Evolutionary conservation across 2,113 vertebrate genomes (phyloP).

Genomic region (Synchiropus splendidus): DNA sequence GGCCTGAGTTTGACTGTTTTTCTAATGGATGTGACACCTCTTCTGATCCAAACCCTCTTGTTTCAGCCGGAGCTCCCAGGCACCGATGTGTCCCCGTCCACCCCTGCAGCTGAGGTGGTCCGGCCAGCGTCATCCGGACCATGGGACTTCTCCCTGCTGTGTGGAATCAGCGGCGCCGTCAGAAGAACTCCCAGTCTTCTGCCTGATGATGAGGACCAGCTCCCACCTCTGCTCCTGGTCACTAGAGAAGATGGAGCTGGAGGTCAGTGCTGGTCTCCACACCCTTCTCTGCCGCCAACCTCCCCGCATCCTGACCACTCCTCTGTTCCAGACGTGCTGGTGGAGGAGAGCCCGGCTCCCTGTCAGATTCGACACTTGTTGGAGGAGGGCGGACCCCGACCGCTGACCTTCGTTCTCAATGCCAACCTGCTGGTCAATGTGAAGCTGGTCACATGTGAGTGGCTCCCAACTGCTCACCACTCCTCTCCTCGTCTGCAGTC

Average conservation of each 20-base stretch:
- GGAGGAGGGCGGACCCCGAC: slow-evolving; percentile 68
- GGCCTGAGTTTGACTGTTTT: too few relatives aligned
- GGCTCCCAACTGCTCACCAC: too few relatives aligned
- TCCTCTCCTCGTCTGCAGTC: too few relatives aligned
- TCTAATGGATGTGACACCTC: too few relatives aligned
- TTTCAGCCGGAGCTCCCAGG: slow-evolving; percentile 8
- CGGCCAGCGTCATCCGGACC: slow-evolving; percentile 41
- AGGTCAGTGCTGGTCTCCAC: slow-evolving; percentile 58
- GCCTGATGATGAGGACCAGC: slow-evolving; percentile 67
- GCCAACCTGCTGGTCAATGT: slow-evolving; percentile 88
- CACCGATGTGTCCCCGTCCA: background rate
- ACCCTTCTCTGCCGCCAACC: background rate
- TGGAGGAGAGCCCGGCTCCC: slow-evolving; percentile 76
- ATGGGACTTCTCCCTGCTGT: slow-evolving; percentile 72
- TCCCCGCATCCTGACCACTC: background rate
- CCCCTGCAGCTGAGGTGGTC: slow-evolving; percentile 39
- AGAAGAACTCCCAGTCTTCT: slow-evolving; percentile 69
- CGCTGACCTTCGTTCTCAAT: slow-evolving; percentile 86
- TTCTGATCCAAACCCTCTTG: too few relatives aligned
- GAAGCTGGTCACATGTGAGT: slow-evolving; percentile 81
- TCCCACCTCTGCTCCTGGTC: slow-evolving; percentile 79
- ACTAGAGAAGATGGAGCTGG: slow-evolving; percentile 65
- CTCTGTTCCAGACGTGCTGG: slow-evolving; percentile 61
- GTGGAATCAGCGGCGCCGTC: slow-evolving; percentile 67
- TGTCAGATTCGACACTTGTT: slow-evolving; percentile 74